Evolutionary conservation across 2,797 vertebrate genomes (phyloP).

Genomic region (Chloroceryle amazona): DNA sequence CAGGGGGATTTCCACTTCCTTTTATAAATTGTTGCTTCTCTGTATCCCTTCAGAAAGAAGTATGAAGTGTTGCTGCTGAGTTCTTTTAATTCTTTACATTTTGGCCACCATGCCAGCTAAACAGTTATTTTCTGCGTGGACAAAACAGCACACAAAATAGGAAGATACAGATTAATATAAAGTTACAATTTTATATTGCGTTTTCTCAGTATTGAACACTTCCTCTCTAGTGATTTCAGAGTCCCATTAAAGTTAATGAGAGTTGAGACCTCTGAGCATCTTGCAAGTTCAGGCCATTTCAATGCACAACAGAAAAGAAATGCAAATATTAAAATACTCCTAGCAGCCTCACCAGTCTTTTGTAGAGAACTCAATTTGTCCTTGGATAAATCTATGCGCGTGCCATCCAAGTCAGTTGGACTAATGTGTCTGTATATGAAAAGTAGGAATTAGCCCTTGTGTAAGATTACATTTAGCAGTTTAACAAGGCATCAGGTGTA

Average conservation of each 20-base stretch:
- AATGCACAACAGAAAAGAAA: slow-evolving; percentile 32
- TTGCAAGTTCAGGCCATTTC: slow-evolving; percentile 66
- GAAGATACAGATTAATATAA: slow-evolving; percentile 11
- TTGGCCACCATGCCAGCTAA: not conserved
- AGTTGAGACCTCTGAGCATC: slow-evolving; percentile 65
- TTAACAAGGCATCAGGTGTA: not conserved
- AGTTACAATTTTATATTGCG: slow-evolving; percentile 46
- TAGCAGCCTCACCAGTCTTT: not conserved
- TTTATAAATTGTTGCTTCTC: not conserved
- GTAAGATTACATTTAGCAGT: not conserved
- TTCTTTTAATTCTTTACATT: not conserved
- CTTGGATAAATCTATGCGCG: not conserved
- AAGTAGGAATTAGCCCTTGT: not conserved
- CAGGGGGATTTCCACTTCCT: not conserved
- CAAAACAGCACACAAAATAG: not conserved
- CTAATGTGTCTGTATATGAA: not conserved
- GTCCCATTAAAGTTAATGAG: slow-evolving; percentile 74
- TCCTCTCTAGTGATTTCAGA: slow-evolving; percentile 63
- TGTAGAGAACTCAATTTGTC: not conserved
- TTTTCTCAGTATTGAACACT: slow-evolving; percentile 66
- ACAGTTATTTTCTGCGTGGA: not conserved
- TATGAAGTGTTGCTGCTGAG: not conserved
- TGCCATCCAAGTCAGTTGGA: not conserved
- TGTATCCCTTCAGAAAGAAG: not conserved
- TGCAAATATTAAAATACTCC: slow-evolving; percentile 46